These are phyloP conservation scores for Lagopus muta DNA, from an alignment of 2,113 vertebrate species.

Conservation along the genomic window DNA sequence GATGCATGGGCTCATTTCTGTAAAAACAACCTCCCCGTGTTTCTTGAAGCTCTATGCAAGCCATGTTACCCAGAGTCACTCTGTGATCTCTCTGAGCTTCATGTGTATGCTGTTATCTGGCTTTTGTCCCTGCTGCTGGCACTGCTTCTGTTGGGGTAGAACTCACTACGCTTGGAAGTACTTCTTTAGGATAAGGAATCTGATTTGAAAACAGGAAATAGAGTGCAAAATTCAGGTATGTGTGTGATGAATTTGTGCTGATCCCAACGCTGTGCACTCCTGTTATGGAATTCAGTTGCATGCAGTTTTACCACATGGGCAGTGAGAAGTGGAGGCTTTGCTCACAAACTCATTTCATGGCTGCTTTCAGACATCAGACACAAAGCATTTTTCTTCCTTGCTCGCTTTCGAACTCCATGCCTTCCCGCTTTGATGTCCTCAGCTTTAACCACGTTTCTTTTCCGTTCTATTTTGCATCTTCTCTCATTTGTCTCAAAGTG, in stretches of 20 bases:
- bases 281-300: neutral
- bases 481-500: constrained; percentile 48
- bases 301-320: neutral
- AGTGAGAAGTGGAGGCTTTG: neutral
- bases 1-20: constrained; percentile 48
- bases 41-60: neutral
- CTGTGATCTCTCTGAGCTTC: constrained; percentile 19
- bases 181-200: neutral
- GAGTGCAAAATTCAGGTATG: neutral
- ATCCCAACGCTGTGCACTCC: neutral
- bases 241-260: neutral
- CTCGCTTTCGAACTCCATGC: constrained; percentile 22
- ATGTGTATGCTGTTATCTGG: rapidly evolving
- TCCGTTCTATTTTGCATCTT: constrained; percentile 60
- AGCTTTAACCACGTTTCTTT: constrained; percentile 45
- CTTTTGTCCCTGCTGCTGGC: neutral
- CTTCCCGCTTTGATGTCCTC: constrained; percentile 46
- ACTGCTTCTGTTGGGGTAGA: neutral
- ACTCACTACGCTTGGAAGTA: neutral
- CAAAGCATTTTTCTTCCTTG: constrained; percentile 31
- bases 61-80: neutral
- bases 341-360: neutral
- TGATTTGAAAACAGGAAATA: neutral
- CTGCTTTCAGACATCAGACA: constrained; percentile 9
- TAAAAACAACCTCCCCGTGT: constrained; percentile 37